Evolutionary conservation across 2,888 invertebrate genomes (phyloP).

Genomic region (Craniophora ligustri): DNA sequence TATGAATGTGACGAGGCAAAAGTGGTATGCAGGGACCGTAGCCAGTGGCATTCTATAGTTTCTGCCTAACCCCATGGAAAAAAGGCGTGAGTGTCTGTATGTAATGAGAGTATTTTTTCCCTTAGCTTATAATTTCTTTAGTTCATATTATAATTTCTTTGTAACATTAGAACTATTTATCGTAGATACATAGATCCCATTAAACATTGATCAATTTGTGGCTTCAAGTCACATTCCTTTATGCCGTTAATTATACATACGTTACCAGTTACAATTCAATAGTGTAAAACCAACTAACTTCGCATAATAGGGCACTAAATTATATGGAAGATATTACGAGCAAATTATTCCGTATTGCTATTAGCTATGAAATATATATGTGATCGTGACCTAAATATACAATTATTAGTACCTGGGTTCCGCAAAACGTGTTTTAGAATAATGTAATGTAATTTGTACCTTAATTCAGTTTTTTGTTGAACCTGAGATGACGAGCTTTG

Average conservation of each 20-base stretch:
- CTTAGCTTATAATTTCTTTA: too few species aligned
- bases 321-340: conserved; percentile 7
- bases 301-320: conserved; percentile 3
- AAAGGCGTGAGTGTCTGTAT: too few species aligned
- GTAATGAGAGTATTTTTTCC: too few species aligned
- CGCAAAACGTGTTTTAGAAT: conserved; percentile 41
- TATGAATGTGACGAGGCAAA: too few species aligned
- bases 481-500: conserved; percentile 9
- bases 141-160: too few species aligned
- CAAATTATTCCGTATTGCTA: conserved; percentile 23
- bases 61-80: too few species aligned
- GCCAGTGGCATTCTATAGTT: too few species aligned
- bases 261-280: conserved; percentile 2
- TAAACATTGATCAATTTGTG: too few species aligned
- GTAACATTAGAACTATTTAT: too few species aligned
- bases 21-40: too few species aligned
- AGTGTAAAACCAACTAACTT: conserved; percentile 16
- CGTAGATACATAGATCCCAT: too few species aligned
- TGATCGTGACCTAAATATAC: conserved; percentile 27
- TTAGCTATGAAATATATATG: conserved; percentile 18
- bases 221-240: too few species aligned
- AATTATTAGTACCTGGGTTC: conserved; percentile 26
- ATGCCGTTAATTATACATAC: neutral
- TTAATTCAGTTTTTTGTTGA: conserved; percentile 40
- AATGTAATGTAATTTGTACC: conserved; percentile 46